Percentiles rank a stretch among this genome's conserved stretches.
Evolutionary conservation across 2,797 vertebrate species (phyloP).

Genomic region (Nyctibius grandis): DNA sequence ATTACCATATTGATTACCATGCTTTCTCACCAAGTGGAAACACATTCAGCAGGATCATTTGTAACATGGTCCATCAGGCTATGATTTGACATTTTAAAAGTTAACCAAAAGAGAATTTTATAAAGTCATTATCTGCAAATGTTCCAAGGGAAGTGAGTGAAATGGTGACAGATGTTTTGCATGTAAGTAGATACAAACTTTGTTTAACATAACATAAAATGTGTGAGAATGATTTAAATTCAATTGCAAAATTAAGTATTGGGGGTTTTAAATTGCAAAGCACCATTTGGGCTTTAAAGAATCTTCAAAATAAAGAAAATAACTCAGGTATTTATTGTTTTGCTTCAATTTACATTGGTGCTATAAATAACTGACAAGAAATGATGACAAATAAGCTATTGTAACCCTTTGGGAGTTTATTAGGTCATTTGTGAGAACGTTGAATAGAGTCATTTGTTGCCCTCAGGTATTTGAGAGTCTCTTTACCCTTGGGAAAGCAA

Average conservation of each 20-base stretch:
- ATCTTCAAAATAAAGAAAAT: constrained; percentile 27
- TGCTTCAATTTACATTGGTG: not conserved
- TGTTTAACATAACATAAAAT: not conserved
- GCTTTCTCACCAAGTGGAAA: not conserved
- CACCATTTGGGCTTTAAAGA: not conserved
- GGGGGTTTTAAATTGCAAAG: not conserved
- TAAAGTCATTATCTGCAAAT: not conserved
- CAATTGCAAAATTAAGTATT: not conserved
- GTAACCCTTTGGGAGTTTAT: constrained; percentile 39
- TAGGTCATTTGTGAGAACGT: constrained; percentile 45
- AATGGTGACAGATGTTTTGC: not conserved
- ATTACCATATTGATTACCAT: no score
- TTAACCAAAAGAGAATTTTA: not conserved
- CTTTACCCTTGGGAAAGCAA: constrained; percentile 52
- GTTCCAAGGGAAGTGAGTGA: not conserved
- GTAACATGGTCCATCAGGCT: not conserved
- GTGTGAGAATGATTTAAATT: not conserved
- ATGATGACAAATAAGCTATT: constrained; percentile 44
- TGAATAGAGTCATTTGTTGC: constrained; percentile 52
- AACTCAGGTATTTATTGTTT: constrained; percentile 26
- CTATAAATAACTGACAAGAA: constrained; percentile 29
- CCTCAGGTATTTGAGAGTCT: constrained; percentile 57
- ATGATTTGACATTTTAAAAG: not conserved
- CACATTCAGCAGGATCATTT: not conserved
- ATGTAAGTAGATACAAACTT: not conserved